These are phyloP conservation scores for Chaetophractus vellerosus DNA, from an alignment of 2,797 vertebrate genomes.

Conservation along the genomic window DNA sequence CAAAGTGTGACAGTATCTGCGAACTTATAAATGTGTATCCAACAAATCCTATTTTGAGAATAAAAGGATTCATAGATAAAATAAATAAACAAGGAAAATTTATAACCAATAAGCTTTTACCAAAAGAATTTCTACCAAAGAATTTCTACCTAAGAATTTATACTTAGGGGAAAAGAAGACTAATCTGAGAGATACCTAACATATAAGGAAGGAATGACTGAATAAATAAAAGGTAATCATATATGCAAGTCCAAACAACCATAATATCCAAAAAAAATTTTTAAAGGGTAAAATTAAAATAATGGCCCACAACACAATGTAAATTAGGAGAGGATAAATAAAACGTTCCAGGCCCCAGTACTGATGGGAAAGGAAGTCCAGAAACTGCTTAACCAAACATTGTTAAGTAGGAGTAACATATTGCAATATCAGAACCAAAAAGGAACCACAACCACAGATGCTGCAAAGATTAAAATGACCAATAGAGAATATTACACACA, in stretches of 20 bases:
- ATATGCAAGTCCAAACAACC: neutral
- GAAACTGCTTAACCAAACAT: neutral
- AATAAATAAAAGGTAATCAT: constrained; percentile 9
- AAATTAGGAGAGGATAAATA: neutral
- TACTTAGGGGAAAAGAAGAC: neutral
- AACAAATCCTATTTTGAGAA: constrained; percentile 36
- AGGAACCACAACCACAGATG: neutral
- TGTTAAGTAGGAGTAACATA: neutral
- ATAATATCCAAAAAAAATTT: neutral
- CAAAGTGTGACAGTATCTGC: neutral
- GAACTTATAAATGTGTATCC: neutral
- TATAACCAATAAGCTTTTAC: neutral
- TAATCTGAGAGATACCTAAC: neutral
- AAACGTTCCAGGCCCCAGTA: neutral
- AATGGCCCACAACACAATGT: neutral
- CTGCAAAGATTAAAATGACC: neutral
- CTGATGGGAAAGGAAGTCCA: neutral
- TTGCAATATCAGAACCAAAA: constrained; percentile 31
- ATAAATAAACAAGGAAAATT: constrained; percentile 1
- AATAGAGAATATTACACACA: neutral
- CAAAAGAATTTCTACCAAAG: constrained; percentile 2
- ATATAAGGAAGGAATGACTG: neutral
- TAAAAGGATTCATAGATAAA: neutral
- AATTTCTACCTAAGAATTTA: neutral
- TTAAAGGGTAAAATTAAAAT: neutral